These are phyloP conservation scores for Reticulitermes speratus DNA, from an alignment of 1,140 invertebrate genomes.

Conservation along the genomic window DNA sequence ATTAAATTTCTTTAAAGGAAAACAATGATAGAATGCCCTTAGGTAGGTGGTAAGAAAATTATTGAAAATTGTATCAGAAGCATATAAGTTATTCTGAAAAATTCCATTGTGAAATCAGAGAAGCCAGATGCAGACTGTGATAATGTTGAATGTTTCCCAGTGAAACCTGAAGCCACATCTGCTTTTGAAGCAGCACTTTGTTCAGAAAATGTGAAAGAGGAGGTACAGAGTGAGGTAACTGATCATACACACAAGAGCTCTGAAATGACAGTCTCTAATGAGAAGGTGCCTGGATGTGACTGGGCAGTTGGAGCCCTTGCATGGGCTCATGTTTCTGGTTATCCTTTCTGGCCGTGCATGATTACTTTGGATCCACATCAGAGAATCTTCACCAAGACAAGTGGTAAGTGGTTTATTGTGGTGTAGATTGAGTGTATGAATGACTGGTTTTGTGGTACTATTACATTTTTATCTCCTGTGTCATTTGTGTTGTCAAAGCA, in stretches of 20 bases:
- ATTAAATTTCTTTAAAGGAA: too few relatives aligned
- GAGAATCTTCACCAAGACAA: conserved; percentile 24
- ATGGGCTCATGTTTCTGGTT: conserved; percentile 33
- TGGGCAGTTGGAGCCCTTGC: conserved; percentile 33
- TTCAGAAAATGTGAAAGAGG: neutral
- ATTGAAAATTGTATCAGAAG: too few relatives aligned
- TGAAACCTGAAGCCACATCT: neutral
- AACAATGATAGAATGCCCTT: too few relatives aligned
- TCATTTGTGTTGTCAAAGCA: too few relatives aligned
- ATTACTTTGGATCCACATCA: conserved; percentile 22
- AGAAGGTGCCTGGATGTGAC: neutral
- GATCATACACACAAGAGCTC: neutral
- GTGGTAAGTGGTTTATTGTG: conserved; percentile 16
- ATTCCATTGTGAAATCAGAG: neutral
- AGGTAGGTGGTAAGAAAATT: too few relatives aligned
- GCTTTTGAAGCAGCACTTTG: neutral
- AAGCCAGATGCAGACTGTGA: neutral
- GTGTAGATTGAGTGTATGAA: neutral
- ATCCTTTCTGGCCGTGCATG: conserved; percentile 36
- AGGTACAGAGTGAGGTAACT: neutral
- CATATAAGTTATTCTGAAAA: neutral
- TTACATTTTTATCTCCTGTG: too few relatives aligned
- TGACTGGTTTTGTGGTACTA: too few relatives aligned
- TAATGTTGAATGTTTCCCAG: neutral
- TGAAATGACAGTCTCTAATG: neutral